Base-by-base conservation (phyloP, 1,140 invertebrate genomes). In the Diorhabda sublineata region DNA sequence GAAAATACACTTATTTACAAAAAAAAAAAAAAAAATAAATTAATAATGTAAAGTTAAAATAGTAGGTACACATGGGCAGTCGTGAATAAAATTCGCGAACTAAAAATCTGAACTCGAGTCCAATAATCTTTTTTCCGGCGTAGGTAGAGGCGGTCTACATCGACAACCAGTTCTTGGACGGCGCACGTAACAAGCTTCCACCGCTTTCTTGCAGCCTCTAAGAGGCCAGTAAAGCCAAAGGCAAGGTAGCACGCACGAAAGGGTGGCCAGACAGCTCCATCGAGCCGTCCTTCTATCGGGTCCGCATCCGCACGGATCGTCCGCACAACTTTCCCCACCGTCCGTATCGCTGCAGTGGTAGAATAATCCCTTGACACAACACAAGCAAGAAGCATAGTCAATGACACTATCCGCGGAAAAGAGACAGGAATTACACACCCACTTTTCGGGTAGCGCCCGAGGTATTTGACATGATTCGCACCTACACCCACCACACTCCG, bases 211-310 rank as follows among this genome's bases (percentile, higher is more conserved):
- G 80, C 89, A 91, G 43, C 90, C 92, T 77, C 90, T 87, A 79
- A 95, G 86, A 66, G 95, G 95, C 92, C 93, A 96, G 83, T 97
- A 97, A 79, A 92, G 91, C 81, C 91, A 90, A 69, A 97, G 85
- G 82, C 95, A 97, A 70, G 95, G 95, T 81, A 97, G 85, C 72
- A 90, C 85, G 72, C 93, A 81, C 47, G 93, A 87, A 72, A 96
- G 84, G 41, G 91, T 87, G 41, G 87, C 89, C 75, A 97, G 87
- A 81, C 93, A 95, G 68, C 90, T 89, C 94, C 94, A 96, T 63
- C 95, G 85, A 70, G 90, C 86, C 11, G 85, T 84, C 72, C 88
- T 85, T 42, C 87, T 82, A 68, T 89, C 86, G 0, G 91, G 89
- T 45, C 87, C 87, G 82, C 92, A 95, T 62, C 92, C 92, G 81